Evolutionary conservation across 2,113 vertebrate species (phyloP).

Genomic region (Vulpes lagopus): DNA sequence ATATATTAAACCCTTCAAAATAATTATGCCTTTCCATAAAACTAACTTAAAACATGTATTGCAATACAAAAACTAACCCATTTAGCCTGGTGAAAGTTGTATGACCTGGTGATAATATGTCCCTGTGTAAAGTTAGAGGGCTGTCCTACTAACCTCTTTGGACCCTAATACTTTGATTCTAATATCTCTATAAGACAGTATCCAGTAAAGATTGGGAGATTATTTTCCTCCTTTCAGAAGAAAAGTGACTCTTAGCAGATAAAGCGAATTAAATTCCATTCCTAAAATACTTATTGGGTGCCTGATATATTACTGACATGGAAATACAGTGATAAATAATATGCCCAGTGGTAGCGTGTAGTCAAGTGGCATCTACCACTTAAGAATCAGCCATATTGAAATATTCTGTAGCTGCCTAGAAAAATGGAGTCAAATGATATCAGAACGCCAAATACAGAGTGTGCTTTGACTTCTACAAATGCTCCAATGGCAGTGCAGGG

Average conservation of each 20-base stretch:
- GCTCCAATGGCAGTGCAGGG: rapidly evolving
- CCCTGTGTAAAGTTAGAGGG: neutral
- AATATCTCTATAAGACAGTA: neutral
- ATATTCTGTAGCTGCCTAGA: neutral
- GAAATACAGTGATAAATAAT: neutral
- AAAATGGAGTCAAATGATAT: neutral
- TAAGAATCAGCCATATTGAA: neutral
- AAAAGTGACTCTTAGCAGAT: neutral
- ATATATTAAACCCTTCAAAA: neutral
- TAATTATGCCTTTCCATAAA: neutral
- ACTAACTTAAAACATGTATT: neutral
- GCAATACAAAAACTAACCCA: neutral
- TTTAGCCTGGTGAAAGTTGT: neutral
- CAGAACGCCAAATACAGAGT: neutral
- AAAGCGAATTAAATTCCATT: neutral
- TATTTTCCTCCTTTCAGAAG: neutral
- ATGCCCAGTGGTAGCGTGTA: neutral
- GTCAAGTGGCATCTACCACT: neutral
- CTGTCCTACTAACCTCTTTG: neutral
- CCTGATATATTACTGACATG: neutral
- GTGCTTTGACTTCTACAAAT: neutral
- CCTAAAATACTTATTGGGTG: neutral
- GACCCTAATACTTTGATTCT: neutral
- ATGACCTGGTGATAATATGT: neutral
- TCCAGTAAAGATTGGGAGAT: neutral